Evolutionary conservation across 2,113 vertebrate genomes (phyloP).

Genomic region (Coturnix japonica): DNA sequence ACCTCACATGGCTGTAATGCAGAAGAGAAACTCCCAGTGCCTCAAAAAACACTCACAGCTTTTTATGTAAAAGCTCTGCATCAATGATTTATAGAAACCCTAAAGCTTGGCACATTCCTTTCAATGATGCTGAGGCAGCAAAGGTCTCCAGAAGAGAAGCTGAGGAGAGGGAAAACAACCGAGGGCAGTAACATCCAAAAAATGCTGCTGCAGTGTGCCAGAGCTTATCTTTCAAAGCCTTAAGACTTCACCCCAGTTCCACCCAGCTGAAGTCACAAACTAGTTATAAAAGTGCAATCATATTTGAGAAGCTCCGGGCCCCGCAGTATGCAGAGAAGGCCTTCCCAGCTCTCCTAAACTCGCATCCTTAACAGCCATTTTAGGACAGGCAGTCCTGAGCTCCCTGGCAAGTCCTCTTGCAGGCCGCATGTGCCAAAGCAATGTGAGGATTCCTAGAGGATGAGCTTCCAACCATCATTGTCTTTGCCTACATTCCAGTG

Average conservation of each 20-base stretch:
- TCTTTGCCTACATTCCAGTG: slow-evolving; percentile 15
- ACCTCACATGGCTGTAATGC: not conserved
- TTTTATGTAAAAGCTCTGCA: not conserved
- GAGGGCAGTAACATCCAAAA: slow-evolving; percentile 35
- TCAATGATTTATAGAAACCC: slow-evolving; percentile 4
- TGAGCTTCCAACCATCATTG: slow-evolving; percentile 62
- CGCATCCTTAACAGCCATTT: slow-evolving; percentile 60
- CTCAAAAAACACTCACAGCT: not conserved
- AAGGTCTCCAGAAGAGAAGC: slow-evolving; percentile 42
- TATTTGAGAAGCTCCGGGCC: not conserved
- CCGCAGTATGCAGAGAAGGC: not conserved
- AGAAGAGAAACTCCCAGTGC: not conserved
- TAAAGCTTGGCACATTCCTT: not conserved
- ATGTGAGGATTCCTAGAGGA: slow-evolving; percentile 46
- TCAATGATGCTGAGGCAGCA: slow-evolving; percentile 18
- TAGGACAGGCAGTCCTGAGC: slow-evolving; percentile 62
- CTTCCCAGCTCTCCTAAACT: slow-evolving; percentile 24
- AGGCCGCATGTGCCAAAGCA: slow-evolving; percentile 22
- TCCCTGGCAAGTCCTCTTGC: slow-evolving; percentile 44
- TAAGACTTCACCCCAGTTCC: slow-evolving; percentile 43
- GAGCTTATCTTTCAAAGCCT: slow-evolving; percentile 28
- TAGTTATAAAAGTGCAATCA: not conserved
- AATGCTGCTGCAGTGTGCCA: slow-evolving; percentile 23
- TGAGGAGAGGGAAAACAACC: slow-evolving; percentile 50
- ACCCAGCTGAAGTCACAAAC: slow-evolving; percentile 53